phyloP scores from a whole-genome alignment of 2,888 invertebrate species.

The Nephrotoma flavescens region DNA sequence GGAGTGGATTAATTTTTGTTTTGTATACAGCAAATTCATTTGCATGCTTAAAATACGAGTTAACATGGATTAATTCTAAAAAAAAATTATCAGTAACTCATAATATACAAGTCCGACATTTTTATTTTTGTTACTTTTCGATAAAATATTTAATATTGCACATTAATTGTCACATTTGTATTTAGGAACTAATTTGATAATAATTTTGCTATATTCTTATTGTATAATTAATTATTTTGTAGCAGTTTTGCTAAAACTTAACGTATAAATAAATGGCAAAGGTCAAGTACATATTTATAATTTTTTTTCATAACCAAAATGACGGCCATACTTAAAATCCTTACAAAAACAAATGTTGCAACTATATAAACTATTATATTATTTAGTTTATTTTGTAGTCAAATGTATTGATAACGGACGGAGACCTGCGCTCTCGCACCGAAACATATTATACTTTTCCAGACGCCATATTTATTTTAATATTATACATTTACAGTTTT shows the following conservation, averaged over 20 bases:
- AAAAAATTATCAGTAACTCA: not conserved
- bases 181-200: not conserved
- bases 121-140: not conserved
- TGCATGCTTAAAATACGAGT: not conserved
- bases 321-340: not conserved
- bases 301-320: not conserved
- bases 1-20: not conserved
- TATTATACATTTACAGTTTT: not conserved
- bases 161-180: not conserved
- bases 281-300: not conserved
- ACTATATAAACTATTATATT: not conserved
- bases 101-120: not conserved
- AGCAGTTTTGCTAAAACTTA: not conserved
- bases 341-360: not conserved
- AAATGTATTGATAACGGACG: not conserved
- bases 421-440: not conserved
- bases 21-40: not conserved
- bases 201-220: not conserved
- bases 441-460: not conserved
- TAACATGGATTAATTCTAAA: not conserved
- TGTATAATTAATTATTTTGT: not conserved
- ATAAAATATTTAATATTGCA: not conserved
- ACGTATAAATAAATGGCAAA: not conserved
- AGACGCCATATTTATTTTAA: not conserved
- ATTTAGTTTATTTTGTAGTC: not conserved